Percentiles rank a stretch among this genome's conserved stretches.
Evolutionary conservation across 2,797 vertebrate species (phyloP).

Genomic region (Sus cebifrons): DNA sequence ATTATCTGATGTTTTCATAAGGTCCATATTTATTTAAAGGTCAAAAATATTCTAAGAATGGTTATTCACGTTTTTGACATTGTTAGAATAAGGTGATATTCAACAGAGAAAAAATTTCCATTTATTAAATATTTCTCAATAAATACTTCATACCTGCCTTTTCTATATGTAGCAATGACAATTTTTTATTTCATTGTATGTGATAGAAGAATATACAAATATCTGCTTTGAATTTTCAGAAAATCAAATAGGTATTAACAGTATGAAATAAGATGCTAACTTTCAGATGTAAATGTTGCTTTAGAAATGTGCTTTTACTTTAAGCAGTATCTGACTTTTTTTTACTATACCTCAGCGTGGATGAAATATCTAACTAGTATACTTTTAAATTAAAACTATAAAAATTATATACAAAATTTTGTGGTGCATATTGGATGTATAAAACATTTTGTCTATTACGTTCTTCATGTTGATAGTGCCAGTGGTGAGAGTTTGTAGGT

Average conservation of each 20-base stretch:
- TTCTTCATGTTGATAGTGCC: conserved; percentile 50
- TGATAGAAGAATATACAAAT: not conserved
- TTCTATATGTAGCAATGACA: not conserved
- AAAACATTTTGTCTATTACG: conserved; percentile 43
- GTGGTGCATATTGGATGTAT: not conserved
- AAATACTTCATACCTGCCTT: not conserved
- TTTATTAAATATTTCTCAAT: not conserved
- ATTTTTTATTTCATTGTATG: not conserved
- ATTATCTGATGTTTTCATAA: not conserved
- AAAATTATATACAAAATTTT: conserved; percentile 50
- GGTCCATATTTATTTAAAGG: not conserved
- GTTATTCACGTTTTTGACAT: not conserved
- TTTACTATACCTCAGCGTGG: not conserved
- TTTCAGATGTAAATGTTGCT: not conserved
- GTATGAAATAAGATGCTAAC: conserved; percentile 8
- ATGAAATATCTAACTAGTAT: conserved; percentile 35
- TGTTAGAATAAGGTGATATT: not conserved
- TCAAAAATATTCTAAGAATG: not conserved
- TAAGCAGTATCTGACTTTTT: conserved; percentile 49
- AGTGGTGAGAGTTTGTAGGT: conserved; percentile 9
- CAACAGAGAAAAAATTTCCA: not conserved
- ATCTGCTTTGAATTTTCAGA: conserved; percentile 47
- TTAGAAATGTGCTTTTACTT: conserved; percentile 32
- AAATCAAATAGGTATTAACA: conserved; percentile 51
- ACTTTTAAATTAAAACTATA: conserved; percentile 75